Conservation (phyloP, 2,113 vertebrate species). For the Eurystomus gularis region DNA sequence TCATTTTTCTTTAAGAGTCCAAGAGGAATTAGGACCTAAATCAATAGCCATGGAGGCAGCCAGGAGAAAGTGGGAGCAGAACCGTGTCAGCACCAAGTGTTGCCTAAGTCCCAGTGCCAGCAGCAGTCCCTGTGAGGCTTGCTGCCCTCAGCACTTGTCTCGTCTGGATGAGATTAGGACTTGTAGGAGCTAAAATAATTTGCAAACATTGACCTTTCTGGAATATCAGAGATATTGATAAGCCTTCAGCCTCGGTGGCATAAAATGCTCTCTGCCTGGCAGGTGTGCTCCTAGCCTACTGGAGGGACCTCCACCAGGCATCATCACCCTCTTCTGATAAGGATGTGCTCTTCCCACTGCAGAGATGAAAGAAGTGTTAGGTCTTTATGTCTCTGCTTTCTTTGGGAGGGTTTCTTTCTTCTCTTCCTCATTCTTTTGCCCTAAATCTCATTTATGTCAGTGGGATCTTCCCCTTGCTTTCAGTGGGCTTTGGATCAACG, state of each 20-base stretch:
- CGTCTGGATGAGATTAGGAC: background rate
- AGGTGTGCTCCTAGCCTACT: background rate
- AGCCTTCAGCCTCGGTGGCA: background rate
- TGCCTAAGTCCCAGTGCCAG: background rate
- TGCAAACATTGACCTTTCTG: background rate
- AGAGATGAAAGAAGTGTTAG: background rate
- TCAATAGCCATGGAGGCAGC: background rate
- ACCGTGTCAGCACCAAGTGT: fast-evolving
- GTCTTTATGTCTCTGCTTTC: background rate
- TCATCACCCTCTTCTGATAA: background rate
- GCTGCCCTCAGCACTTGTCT: background rate
- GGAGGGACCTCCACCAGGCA: background rate
- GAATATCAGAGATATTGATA: background rate
- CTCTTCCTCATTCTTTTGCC: background rate
- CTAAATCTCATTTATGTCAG: background rate
- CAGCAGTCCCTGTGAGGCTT: background rate
- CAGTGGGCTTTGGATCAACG: background rate
- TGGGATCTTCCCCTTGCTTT: background rate
- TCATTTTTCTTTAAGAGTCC: background rate
- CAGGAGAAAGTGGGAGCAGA: fast-evolving
- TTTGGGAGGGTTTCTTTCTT: background rate
- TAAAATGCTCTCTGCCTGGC: background rate
- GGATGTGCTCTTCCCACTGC: background rate
- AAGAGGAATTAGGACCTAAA: background rate
- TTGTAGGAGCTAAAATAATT: background rate